Evolutionary conservation across 2,888 invertebrate genomes (phyloP), one percentile per base, ranked within the genome.

Genomic region (Macaria notata): DNA sequence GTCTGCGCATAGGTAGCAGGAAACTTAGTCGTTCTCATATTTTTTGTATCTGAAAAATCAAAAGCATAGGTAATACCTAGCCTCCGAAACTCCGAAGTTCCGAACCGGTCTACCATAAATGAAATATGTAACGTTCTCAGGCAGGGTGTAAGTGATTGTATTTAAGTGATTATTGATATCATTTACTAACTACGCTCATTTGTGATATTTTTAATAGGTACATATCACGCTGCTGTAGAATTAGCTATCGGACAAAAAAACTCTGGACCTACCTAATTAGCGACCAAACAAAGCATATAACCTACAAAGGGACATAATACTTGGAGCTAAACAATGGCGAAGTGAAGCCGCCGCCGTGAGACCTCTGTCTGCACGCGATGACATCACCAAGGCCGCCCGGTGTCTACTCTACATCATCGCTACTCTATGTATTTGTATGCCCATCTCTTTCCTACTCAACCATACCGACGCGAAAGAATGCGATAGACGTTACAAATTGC

Each of bases 341-440:
- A 56, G 58, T 5, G 46, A 46, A 41, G 19, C 19, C 19, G 19
- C 19, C 19, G 75, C 75, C 74, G 78, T 81, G 78, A 79, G 75
- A 82, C 76, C 75, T 69, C 71, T 61, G 62, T 72, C 71, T 70
- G 73, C 73, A 72, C 68, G 65, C 75, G 79, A 77, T 88, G 84
- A 88, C 86, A 85, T 88, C 88, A 88, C 66, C 88, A 88, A 88
- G 88, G 88, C 77, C 84, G 75, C 62, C 83, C 66, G 69, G 82
- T 81, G 75, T 76, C 73, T 61, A 61, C 49, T 53, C 46, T 43
- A 59, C 57, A 52, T 8, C n/a, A 56, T 39, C 36, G 7, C 29
- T 41, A 3, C 43, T 47, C 46, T 53, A 57, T 46, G 36, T 46
- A 33, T 42, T 52, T 33, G 33, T 36, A n/a, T 9, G 46, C 31